Conservation (phyloP, 2,888 invertebrate species). For the Sarcophaga carnaria region DNA sequence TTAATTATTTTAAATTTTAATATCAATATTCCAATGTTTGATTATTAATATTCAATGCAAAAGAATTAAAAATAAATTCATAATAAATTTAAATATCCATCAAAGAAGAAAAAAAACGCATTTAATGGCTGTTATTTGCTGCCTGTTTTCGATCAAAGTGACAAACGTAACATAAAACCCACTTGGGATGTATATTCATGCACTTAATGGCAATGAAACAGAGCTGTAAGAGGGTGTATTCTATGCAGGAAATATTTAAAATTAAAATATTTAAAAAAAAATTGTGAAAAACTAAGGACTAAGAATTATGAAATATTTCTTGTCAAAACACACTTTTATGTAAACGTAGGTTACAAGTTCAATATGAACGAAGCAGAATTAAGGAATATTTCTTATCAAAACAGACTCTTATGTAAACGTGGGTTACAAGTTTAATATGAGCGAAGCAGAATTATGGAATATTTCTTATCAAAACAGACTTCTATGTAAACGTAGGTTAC, state of each 20-base stretch:
- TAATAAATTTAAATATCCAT: constrained; percentile 39
- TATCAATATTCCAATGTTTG: too few species aligned
- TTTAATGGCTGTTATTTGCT: constrained; percentile 11
- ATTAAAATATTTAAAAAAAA: background rate
- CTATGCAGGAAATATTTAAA: background rate
- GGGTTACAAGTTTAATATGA: background rate
- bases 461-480: too few species aligned
- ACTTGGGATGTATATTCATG: constrained; percentile 24
- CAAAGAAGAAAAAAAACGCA: constrained; percentile 1
- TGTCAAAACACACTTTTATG: too few species aligned
- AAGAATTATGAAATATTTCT: too few species aligned
- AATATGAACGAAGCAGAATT: background rate
- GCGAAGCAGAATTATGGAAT: background rate
- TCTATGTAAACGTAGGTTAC: too few species aligned
- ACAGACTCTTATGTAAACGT: too few species aligned
- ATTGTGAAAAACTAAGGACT: background rate
- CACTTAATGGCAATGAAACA: background rate
- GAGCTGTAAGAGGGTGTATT: constrained; percentile 5
- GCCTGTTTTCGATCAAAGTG: constrained; percentile 21
- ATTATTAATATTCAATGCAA: constrained; percentile 24
- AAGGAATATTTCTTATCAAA: too few species aligned
- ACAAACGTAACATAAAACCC: constrained; percentile 37
- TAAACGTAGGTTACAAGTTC: too few species aligned
- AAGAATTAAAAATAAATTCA: constrained; percentile 42
- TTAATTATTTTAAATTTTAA: too few species aligned